phyloP scores from a whole-genome alignment of 2,888 invertebrate species.

The Ophion ventricosus region DNA sequence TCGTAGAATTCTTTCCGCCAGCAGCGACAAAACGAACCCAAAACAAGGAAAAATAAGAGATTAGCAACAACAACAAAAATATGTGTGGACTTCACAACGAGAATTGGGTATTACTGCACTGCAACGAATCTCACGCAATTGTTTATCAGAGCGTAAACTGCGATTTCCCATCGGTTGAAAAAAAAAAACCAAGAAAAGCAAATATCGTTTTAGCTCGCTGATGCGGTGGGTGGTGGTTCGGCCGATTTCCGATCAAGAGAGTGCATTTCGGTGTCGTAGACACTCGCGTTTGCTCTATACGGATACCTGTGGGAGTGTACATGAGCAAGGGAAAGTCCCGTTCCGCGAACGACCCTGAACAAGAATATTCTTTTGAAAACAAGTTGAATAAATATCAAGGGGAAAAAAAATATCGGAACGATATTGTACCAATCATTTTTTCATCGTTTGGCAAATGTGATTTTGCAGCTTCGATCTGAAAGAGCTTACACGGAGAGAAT shows the following conservation, averaged over 20 bases:
- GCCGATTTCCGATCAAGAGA: constrained; percentile 73
- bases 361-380: constrained; percentile 23
- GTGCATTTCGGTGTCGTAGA: constrained; percentile 74
- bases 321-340: constrained; percentile 41
- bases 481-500: too few relatives aligned
- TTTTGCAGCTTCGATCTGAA: background rate
- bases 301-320: constrained; percentile 57
- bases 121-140: constrained; percentile 56
- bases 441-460: background rate
- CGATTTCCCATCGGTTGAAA: constrained; percentile 35
- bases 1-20: background rate
- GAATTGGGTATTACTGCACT: constrained; percentile 44
- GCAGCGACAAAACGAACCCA: background rate
- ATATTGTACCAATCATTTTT: background rate
- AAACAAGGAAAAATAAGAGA: background rate
- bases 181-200: constrained; percentile 43
- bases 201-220: constrained; percentile 47
- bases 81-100: constrained; percentile 11
- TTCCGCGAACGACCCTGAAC: constrained; percentile 29
- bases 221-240: constrained; percentile 60
- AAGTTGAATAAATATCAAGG: background rate
- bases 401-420: background rate
- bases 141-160: constrained; percentile 57
- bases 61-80: background rate
- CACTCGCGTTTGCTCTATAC: constrained; percentile 61